Evolutionary conservation across 2,797 vertebrate genomes (phyloP), one percentile per base, ranked within the genome.

Genomic region (Tokudaia tokunoshimensis): DNA sequence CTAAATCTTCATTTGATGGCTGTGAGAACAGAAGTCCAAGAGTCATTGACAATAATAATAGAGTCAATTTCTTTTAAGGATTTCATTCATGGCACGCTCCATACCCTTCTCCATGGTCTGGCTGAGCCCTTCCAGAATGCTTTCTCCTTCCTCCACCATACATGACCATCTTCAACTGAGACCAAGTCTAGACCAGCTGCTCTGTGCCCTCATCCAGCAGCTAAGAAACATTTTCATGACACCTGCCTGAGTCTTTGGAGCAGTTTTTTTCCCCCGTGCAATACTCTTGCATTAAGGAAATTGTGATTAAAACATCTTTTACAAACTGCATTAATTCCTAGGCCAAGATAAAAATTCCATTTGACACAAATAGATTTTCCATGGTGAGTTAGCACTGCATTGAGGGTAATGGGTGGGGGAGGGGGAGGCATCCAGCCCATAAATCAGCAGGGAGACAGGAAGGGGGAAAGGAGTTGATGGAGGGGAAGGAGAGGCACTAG

Each of bases 351-450:
- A 98, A 98, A 98, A 97, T 98, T 98, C 96, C 98, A 97, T 98
- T 98, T 97, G 98, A 98, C 97, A 98, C 97, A 95, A 97, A 98
- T 98, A 98, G 98, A 98, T 98, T 98, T 98, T 98, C 98, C 96
- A 96, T 98, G 97, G 98, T 98, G 96, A 19, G 98, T 98, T 99
- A 98, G 97, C n/a, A 0, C 94, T 98, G 97, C 98, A 98, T 97
- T 98, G 98, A 98, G 98, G 97, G 98, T 99, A 98, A 99, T 98
- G 98, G 98, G 98, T 98, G 97, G 98, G 98, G 98, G 98, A 97
- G 97, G 96, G 96, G 97, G 93, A 92, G 96, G 96, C 91, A 94
- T 98, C 97, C 97, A 96, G 85, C 97, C 98, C 98, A 98, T 99
- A 98, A 99, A 98, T 99, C 98, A 98, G 98, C 98, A 55, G 59